Evolutionary conservation across 1,140 invertebrate species (phyloP), one percentile per base, ranked within the genome.

Genomic region (Scaptomyza graminum): DNA sequence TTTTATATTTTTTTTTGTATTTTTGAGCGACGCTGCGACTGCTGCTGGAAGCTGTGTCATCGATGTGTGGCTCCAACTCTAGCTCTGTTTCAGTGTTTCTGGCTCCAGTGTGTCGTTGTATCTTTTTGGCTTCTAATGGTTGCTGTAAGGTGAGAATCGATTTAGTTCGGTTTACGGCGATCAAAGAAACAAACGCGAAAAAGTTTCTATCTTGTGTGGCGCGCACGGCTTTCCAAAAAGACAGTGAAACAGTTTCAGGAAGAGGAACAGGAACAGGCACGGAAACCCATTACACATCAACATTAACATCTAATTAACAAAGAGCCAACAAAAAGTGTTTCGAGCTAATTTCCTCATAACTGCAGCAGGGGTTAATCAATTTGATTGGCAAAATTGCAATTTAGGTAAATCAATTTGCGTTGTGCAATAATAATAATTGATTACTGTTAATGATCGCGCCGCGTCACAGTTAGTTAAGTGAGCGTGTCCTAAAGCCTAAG

Each of bases 121-220:
- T 84, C 77, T 88, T 82, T 57, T 77, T 73, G 72, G 84, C 90
- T 91, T 91, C 90, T 91, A 91, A 91, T 91, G 87, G 74, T 82
- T 70, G 84, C 82, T 78, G 76, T 76, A 74, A 85, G 78, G 60
- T 90, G 90, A 91, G 87, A 91, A 91, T 91, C 83, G 82, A 91
- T 91, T 91, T 90, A 91, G 90, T 91, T 83, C 78, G 78, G 74
- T 91, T 91, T 91, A 91, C 78, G 81, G 85, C 79, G 87, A 91
- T 89, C 90, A 69, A 67, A 83, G 90, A 89, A 89, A 88, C 90
- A 91, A 91, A 91, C 90, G 90, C 90, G 74, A 91, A 91, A 85
- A 89, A 89, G 76, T 88, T 88, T 83, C 84, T 77, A 74, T 88
- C 83, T 82, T 63, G 69, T 84, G 31, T 34, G 74, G 51, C 50